phyloP scores from a whole-genome alignment of 2,113 vertebrate species.

The Machaerirhynchus nigripectus region DNA sequence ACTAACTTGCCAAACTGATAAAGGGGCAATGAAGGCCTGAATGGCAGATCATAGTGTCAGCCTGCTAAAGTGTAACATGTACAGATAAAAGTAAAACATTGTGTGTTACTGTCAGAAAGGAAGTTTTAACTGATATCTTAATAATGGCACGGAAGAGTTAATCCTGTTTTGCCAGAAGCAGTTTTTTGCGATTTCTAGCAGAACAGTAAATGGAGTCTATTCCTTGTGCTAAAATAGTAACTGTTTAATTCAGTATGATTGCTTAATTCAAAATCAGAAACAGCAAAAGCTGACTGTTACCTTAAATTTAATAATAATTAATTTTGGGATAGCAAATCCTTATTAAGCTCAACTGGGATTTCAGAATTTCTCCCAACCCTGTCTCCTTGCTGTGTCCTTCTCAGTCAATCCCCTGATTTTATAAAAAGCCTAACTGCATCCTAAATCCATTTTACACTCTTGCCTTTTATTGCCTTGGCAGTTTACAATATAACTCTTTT shows the following conservation, averaged over 20 bases:
- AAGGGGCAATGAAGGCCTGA: not conserved
- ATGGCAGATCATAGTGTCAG: not conserved
- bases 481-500: not conserved
- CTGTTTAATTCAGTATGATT: not conserved
- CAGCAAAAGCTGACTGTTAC: not conserved
- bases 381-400: conserved; percentile 26
- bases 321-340: not conserved
- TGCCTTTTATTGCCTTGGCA: conserved; percentile 7
- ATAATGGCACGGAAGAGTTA: not conserved
- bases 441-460: conserved; percentile 22
- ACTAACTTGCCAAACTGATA: not conserved
- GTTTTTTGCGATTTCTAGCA: not conserved
- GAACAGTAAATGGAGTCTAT: not conserved
- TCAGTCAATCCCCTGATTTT: not conserved
- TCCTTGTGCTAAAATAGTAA: not conserved
- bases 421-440: not conserved
- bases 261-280: not conserved
- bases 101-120: not conserved
- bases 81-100: not conserved
- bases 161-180: not conserved
- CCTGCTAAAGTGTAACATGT: not conserved
- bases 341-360: not conserved
- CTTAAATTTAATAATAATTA: not conserved
- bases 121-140: not conserved
- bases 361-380: not conserved